A percentile compares a stretch with the other conserved stretches of the same genome.
These are phyloP conservation scores for Monochamus saltuarius DNA, from an alignment of 1,140 invertebrate genomes.

Conservation along the genomic window DNA sequence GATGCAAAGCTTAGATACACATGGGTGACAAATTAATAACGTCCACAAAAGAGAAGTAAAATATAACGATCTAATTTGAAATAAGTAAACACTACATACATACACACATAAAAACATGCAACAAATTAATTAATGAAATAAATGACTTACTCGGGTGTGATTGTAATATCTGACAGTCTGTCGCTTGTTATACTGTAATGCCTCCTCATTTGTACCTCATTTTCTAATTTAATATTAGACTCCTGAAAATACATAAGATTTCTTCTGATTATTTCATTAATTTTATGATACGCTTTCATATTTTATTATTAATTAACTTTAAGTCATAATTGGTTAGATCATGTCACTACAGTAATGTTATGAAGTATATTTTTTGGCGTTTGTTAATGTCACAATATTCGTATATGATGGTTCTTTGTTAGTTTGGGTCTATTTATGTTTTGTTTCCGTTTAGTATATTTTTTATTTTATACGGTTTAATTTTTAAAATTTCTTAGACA, in stretches of 20 bases:
- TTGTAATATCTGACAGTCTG: conserved; percentile 42
- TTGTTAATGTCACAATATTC: too few relatives aligned
- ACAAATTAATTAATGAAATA: neutral
- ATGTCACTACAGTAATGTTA: too few relatives aligned
- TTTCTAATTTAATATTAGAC: conserved; percentile 62
- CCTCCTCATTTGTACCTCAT: conserved; percentile 57
- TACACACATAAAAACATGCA: neutral
- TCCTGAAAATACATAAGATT: conserved; percentile 50
- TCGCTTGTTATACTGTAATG: conserved; percentile 50
- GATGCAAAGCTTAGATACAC: neutral
- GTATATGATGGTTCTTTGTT: too few relatives aligned
- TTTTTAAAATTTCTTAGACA: too few relatives aligned
- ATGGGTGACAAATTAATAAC: neutral
- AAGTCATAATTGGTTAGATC: too few relatives aligned
- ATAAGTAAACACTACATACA: conserved; percentile 2
- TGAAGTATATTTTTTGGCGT: too few relatives aligned
- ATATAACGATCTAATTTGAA: conserved; percentile 7
- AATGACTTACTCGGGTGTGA: conserved; percentile 55
- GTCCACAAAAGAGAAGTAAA: conserved; percentile 3
- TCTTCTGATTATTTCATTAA: too few relatives aligned
- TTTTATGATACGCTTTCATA: too few relatives aligned
- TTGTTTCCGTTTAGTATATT: too few relatives aligned
- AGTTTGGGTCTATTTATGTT: too few relatives aligned
- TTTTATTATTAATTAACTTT: too few relatives aligned
- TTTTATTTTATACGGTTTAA: too few relatives aligned